Percentiles rank a stretch among this genome's conserved stretches.
Evolutionary conservation across 2,888 invertebrate species (phyloP).

Genomic region (Baccha elongata): DNA sequence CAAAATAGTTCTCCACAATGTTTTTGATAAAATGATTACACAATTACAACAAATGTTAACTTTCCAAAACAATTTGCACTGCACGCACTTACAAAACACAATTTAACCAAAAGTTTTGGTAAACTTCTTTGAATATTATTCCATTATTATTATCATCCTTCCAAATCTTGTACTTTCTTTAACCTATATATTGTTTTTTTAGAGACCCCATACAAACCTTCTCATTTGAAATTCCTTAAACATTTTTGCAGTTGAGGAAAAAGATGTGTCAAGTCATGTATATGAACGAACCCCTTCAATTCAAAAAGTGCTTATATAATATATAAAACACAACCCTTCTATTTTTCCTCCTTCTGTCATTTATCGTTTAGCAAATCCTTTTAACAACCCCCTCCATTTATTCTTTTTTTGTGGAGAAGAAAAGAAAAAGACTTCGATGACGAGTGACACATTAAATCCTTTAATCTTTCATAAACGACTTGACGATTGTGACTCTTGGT

Average conservation of each 20-base stretch:
- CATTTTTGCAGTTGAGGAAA: not conserved
- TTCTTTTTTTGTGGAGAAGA: not conserved
- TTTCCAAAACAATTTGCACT: not conserved
- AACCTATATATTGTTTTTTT: not conserved
- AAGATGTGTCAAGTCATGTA: not conserved
- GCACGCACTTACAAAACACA: not conserved
- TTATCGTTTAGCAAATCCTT: slow-evolving; percentile 30
- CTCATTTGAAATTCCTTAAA: not conserved
- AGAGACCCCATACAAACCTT: not conserved
- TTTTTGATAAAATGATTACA: not conserved
- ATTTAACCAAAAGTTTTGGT: not conserved
- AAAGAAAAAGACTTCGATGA: slow-evolving; percentile 22
- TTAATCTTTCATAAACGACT: not conserved
- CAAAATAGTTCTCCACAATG: not conserved
- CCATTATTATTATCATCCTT: not conserved
- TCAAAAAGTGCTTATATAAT: not conserved
- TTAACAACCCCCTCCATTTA: not conserved
- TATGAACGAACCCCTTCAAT: too few species aligned
- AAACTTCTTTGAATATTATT: not conserved
- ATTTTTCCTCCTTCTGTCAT: slow-evolving; percentile 18
- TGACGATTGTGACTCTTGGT: not conserved
- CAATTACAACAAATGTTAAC: not conserved
- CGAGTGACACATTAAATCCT: slow-evolving; percentile 46
- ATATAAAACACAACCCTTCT: not conserved
- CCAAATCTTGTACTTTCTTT: not conserved